Percentiles rank a stretch among this genome's conserved stretches.
phyloP scores from a whole-genome alignment of 2,113 vertebrate genomes.

The Stegastes partitus region DNA sequence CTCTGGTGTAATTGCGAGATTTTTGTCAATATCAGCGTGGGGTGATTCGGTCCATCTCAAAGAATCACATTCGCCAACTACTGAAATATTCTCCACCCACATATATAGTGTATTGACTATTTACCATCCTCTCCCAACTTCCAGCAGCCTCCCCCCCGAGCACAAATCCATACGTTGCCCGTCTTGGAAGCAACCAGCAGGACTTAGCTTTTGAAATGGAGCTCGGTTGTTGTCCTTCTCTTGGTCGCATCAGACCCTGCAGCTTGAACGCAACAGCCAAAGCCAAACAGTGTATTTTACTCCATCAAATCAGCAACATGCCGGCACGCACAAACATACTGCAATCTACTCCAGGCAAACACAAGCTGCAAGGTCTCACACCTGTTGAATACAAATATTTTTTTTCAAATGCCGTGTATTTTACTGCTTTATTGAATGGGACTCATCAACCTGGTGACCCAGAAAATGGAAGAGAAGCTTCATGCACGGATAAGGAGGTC shows the following conservation, averaged over 20 bases:
- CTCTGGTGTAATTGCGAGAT: constrained; percentile 5
- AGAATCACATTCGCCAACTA: constrained; percentile 49
- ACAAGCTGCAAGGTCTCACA: constrained; percentile 21
- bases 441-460: too few species aligned
- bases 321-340: constrained; percentile 18
- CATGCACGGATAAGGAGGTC: too few species aligned
- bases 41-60: constrained; percentile 49
- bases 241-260: constrained; percentile 26
- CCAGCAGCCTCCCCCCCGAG: constrained; percentile 34
- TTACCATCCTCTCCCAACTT: constrained; percentile 19
- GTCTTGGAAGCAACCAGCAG: constrained; percentile 29
- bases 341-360: constrained; percentile 28
- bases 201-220: constrained; percentile 43
- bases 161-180: constrained; percentile 30
- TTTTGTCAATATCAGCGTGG: constrained; percentile 33
- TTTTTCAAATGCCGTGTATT: too few species aligned
- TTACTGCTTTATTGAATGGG: too few species aligned
- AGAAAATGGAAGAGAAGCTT: too few species aligned
- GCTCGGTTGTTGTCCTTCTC: constrained; percentile 35
- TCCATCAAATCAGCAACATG: constrained; percentile 33
- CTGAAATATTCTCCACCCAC: constrained; percentile 44
- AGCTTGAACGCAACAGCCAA: constrained; percentile 20
- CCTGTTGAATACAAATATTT: too few species aligned
- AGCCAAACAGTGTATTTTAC: neutral
- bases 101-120: constrained; percentile 33